Base-by-base conservation (phyloP, 2,797 vertebrate species). In the Pangasius krempfi region DNA sequence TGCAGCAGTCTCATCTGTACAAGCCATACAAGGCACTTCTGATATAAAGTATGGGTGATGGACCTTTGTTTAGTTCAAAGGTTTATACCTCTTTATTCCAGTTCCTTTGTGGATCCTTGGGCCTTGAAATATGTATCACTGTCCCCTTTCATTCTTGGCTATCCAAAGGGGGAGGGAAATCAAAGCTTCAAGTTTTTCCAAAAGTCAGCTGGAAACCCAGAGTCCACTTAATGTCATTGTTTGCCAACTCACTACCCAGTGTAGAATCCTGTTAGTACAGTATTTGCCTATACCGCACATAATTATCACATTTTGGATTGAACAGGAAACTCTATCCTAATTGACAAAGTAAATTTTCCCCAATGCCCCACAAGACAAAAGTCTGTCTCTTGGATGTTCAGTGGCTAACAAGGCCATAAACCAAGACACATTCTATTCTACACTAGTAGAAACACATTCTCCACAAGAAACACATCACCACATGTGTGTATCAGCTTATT, bases 61-160 rank as follows among this genome's bases (percentile, higher is more conserved):
- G 97, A 98, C 96, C 97, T 98, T 98, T 98, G 97, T 99, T 97
- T 97, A 97, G 98, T 99, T 99, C 98, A 99, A 99, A 98, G 97
- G 97, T 98, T 97, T 95, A 94, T 97, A 96, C 96, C 96, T 98
- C 97, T 99, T 98, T 98, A 98, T 98, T 98, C 96, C 96, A 98
- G 97, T 97, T 96, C 97, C 97, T 97, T 99, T 98, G 97, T 99
- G 97, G 97, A 97, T 97, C 96, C 96, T 95, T 93, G 94, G 96
- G 96, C 95, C 96, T 97, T 99, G 97, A 99, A 98, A 99, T 99
- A 98, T 98, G 97, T 98, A 99, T 99, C 97, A 97, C 96, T 98
- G 97, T 98, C 98, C 97, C 88, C 97, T 99, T 99, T 99, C 95
- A 97, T 98, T 98, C 97, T 96, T 97, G 96, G 96, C 95, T 96